Evolutionary conservation across 1,140 invertebrate species (phyloP).

Genomic region (Maconellicoccus hirsutus): DNA sequence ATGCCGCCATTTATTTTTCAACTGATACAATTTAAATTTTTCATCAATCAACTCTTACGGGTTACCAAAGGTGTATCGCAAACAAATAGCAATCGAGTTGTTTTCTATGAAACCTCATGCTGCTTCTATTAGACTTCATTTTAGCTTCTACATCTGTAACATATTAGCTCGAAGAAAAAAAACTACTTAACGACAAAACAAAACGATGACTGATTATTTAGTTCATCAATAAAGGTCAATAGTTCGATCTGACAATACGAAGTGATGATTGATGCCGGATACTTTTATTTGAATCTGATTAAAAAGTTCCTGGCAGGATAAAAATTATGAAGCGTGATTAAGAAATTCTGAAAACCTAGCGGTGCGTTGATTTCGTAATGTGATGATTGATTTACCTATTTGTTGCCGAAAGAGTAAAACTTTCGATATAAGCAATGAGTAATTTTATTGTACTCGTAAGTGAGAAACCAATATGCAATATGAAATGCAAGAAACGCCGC

Average conservation of each 20-base stretch:
- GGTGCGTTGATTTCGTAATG: background rate
- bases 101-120: background rate
- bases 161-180: conserved; percentile 4
- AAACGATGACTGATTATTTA: conserved; percentile 5
- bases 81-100: background rate
- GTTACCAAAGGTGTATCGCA: background rate
- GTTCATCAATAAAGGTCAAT: conserved; percentile 7
- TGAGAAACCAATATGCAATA: too few relatives aligned
- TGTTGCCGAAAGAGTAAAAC: too few relatives aligned
- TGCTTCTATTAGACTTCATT: background rate
- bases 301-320: background rate
- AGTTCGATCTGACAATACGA: background rate
- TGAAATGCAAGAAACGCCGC: too few relatives aligned
- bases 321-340: background rate
- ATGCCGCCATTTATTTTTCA: too few relatives aligned
- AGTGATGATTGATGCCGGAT: background rate
- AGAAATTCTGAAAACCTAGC: background rate
- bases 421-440: too few relatives aligned
- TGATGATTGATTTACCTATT: background rate
- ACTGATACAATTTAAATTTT: background rate
- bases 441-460: too few relatives aligned
- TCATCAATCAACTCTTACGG: background rate
- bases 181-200: conserved; percentile 4
- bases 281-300: background rate
- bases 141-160: background rate